Percentiles rank a stretch among this genome's conserved stretches.
These are phyloP conservation scores for Lasioglossum baleicum DNA, from an alignment of 1,140 invertebrate genomes.

Conservation along the genomic window DNA sequence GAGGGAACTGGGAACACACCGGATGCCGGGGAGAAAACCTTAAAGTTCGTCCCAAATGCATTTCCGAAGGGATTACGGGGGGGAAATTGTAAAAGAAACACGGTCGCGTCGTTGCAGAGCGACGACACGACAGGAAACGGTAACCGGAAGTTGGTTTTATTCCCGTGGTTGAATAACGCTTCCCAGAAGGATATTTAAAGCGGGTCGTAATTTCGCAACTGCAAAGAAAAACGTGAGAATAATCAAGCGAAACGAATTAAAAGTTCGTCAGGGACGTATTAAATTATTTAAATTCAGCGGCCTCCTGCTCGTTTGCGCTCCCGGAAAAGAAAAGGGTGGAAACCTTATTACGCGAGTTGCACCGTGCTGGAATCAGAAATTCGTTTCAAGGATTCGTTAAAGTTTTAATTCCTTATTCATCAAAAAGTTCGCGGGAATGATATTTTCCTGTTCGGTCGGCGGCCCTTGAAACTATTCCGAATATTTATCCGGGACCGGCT, in stretches of 20 bases:
- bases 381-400: conserved; percentile 13
- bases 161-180: not conserved
- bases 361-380: not conserved
- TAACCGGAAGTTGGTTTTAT: not conserved
- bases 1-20: not conserved
- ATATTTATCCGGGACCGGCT: not conserved
- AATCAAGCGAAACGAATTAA: not conserved
- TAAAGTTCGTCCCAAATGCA: conserved; percentile 13
- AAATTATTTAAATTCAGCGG: conserved; percentile 15
- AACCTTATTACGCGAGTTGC: conserved; percentile 21
- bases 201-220: conserved; percentile 7
- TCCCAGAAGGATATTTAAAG: conserved; percentile 3
- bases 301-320: not conserved
- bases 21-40: not conserved
- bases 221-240: not conserved
- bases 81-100: conserved; percentile 24
- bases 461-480: not conserved
- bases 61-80: conserved; percentile 13
- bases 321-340: not conserved
- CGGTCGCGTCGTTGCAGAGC: not conserved
- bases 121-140: not conserved
- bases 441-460: conserved; percentile 1
- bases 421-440: conserved; percentile 7
- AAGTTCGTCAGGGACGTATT: not conserved
- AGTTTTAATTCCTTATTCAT: conserved; percentile 23